Conservation (phyloP, 2,113 vertebrate genomes). For the Cepphus grylle region DNA sequence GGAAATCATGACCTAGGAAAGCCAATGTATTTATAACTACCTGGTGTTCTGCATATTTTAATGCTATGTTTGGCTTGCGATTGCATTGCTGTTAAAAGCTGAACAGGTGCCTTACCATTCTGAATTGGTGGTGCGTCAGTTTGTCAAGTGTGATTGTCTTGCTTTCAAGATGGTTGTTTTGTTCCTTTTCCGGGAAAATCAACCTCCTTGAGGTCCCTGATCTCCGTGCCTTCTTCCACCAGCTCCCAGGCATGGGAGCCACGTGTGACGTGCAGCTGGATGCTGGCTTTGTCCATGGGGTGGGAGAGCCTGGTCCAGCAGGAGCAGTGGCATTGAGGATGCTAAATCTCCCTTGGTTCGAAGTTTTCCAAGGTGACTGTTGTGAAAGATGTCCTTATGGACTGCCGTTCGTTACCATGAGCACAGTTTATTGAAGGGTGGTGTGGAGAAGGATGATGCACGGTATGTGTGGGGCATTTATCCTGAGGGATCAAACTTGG, state of each 20-base stretch:
- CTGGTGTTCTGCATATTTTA: neutral
- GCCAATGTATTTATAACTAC: slow-evolving; percentile 5
- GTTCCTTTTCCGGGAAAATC: neutral
- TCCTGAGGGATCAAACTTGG: neutral
- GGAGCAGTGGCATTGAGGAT: too few species aligned
- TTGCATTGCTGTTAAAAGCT: neutral
- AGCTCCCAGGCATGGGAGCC: rapidly evolving
- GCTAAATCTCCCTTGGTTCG: neutral
- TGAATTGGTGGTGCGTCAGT: rapidly evolving
- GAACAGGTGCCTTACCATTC: neutral
- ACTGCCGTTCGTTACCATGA: neutral
- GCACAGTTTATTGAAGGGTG: neutral
- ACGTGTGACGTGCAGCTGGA: neutral
- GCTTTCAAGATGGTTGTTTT: neutral
- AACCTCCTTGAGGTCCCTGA: neutral
- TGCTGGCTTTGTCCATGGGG: neutral
- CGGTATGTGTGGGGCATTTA: neutral
- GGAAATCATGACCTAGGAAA: neutral
- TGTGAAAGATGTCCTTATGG: neutral
- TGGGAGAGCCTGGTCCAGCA: neutral
- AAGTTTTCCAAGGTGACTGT: neutral
- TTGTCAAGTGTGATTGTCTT: rapidly evolving
- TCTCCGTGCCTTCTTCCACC: neutral
- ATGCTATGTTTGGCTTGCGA: neutral
- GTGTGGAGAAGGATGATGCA: neutral